Evolutionary conservation across 2,113 vertebrate genomes (phyloP).

Genomic region (Hyaena hyaena): DNA sequence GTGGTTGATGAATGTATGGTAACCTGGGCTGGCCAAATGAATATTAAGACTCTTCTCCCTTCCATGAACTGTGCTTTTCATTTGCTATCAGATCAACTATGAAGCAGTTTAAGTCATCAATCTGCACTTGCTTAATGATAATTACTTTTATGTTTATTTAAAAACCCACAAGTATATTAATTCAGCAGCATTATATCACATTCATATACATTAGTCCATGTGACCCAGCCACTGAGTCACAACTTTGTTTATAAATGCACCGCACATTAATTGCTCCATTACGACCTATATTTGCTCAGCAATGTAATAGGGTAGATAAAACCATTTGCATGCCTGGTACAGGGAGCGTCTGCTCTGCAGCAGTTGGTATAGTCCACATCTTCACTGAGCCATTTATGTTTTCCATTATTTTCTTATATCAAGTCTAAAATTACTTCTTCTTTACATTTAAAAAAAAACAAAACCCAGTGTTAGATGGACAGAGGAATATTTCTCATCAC

Average conservation of each 20-base stretch:
- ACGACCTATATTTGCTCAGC: not conserved
- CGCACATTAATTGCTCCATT: not conserved
- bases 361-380: not conserved
- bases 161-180: not conserved
- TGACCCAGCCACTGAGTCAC: not conserved
- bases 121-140: not conserved
- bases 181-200: conserved; percentile 42
- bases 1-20: not conserved
- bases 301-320: not conserved
- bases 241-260: not conserved
- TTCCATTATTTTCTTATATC: conserved; percentile 32
- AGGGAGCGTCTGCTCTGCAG: not conserved
- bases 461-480: not conserved
- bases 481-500: not conserved
- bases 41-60: not conserved
- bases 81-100: not conserved
- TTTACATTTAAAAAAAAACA: conserved; percentile 35
- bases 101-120: not conserved
- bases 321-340: not conserved
- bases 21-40: not conserved
- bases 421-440: conserved; percentile 32
- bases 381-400: not conserved
- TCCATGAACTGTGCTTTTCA: not conserved
- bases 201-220: not conserved
- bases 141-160: not conserved